Evolutionary conservation across 2,888 invertebrate species (phyloP).

Genomic region (Alitta virens): DNA sequence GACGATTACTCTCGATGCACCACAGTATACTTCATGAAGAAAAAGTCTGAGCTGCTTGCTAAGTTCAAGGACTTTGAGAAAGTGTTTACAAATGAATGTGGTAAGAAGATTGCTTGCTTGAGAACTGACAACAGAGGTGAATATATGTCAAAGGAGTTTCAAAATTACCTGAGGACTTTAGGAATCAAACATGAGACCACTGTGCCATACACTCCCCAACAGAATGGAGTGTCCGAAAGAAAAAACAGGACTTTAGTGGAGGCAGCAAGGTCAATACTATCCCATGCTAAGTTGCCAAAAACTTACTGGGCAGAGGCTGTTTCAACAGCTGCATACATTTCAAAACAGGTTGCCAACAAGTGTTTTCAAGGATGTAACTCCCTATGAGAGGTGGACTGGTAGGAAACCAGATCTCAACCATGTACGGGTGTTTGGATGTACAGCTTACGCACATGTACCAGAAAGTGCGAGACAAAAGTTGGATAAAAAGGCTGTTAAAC

Average conservation of each 20-base stretch:
- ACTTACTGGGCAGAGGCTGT: slow-evolving; percentile 48
- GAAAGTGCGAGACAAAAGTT: slow-evolving; percentile 8
- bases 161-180: neutral
- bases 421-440: neutral
- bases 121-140: slow-evolving; percentile 22
- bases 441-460: neutral
- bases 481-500: slow-evolving; percentile 8
- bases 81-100: slow-evolving; percentile 4
- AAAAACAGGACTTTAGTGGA: slow-evolving; percentile 43
- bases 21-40: slow-evolving; percentile 11
- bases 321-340: slow-evolving; percentile 27
- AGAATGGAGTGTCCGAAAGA: slow-evolving; percentile 46
- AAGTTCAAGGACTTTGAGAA: slow-evolving; percentile 14
- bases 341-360: neutral
- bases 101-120: slow-evolving; percentile 18
- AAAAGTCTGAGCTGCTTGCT: slow-evolving; percentile 7
- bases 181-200: too few species aligned
- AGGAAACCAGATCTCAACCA: neutral
- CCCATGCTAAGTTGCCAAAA: slow-evolving; percentile 23
- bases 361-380: neutral
- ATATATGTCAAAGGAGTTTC: slow-evolving; percentile 18
- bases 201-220: slow-evolving; percentile 45
- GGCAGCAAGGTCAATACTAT: slow-evolving; percentile 34
- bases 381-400: neutral
- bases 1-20: slow-evolving; percentile 12